Conservation (phyloP, 2,797 vertebrate genomes). For the Ctenopoma kingsleyae region DNA sequence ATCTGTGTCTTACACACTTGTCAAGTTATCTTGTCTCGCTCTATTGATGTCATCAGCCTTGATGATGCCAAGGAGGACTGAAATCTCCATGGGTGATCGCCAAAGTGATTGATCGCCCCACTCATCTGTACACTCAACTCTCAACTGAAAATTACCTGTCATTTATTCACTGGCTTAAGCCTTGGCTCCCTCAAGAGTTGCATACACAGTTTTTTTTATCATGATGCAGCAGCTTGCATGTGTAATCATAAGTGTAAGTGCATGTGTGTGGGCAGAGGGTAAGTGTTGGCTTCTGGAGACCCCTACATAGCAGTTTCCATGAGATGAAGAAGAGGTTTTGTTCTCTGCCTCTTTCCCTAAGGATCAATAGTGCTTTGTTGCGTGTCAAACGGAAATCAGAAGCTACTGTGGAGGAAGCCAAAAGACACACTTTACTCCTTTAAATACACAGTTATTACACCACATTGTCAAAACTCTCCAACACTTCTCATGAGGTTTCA, state of each 20-base stretch:
- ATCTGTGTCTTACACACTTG: constrained; percentile 39
- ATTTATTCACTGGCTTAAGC: constrained; percentile 84
- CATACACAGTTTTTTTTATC: constrained; percentile 52
- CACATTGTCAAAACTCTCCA: constrained; percentile 50
- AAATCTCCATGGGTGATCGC: constrained; percentile 84
- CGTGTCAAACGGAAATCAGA: constrained; percentile 81
- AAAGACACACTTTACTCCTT: constrained; percentile 59
- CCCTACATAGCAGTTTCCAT: constrained; percentile 35
- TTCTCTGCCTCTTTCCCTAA: constrained; percentile 70
- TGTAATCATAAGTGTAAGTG: constrained; percentile 35
- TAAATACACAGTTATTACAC: constrained; percentile 73
- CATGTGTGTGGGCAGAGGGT: constrained; percentile 14
- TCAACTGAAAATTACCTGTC: constrained; percentile 87
- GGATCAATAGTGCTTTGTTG: constrained; percentile 86
- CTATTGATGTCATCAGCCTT: constrained; percentile 79
- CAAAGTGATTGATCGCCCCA: constrained; percentile 86
- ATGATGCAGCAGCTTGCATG: constrained; percentile 19
- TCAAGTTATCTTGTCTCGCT: constrained; percentile 66
- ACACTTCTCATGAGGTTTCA: constrained; percentile 43
- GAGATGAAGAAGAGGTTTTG: constrained; percentile 52
- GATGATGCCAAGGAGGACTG: constrained; percentile 73
- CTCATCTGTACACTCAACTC: constrained; percentile 73
- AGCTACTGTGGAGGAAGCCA: constrained; percentile 65
- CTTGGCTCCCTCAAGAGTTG: constrained; percentile 63
- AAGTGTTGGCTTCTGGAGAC: constrained; percentile 34